Conservation (phyloP, 1,140 invertebrate genomes). For the Metaphire vulgaris region DNA sequence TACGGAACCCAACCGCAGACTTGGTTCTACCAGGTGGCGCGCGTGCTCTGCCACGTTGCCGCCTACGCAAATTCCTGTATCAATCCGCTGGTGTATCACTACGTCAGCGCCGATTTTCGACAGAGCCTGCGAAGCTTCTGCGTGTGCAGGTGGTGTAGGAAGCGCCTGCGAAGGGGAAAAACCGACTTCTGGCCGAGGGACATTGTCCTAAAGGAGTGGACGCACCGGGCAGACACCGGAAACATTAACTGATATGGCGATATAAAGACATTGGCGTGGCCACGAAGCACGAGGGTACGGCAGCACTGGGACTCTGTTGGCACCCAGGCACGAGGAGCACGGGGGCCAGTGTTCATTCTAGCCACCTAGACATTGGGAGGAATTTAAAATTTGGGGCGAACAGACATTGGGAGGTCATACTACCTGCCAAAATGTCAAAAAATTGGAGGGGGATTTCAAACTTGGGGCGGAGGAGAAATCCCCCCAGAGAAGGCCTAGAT, state of each 20-base stretch:
- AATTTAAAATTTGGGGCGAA: too few species aligned
- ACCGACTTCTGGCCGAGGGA: background rate
- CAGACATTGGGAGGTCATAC: too few species aligned
- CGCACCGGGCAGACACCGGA: background rate
- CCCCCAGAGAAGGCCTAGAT: too few species aligned
- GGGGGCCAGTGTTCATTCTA: too few species aligned
- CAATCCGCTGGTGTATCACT: slow-evolving; percentile 29
- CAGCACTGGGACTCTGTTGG: background rate
- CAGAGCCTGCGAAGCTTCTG: slow-evolving; percentile 17
- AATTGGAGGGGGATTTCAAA: too few species aligned
- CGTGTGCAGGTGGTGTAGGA: background rate
- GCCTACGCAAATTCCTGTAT: slow-evolving; percentile 25
- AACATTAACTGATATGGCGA: too few species aligned
- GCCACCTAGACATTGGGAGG: too few species aligned
- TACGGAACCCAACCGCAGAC: slow-evolving; percentile 20
- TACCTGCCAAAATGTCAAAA: too few species aligned
- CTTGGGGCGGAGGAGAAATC: too few species aligned
- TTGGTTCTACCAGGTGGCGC: slow-evolving; percentile 15
- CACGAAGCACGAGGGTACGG: background rate
- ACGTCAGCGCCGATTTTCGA: slow-evolving; percentile 28
- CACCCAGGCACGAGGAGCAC: background rate
- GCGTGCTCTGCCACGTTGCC: slow-evolving; percentile 22
- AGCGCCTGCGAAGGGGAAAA: background rate
- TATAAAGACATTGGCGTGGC: too few species aligned
- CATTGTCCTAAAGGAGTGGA: background rate